phyloP scores from a whole-genome alignment of 2,888 invertebrate species.

The Bugulina stolonifera region DNA sequence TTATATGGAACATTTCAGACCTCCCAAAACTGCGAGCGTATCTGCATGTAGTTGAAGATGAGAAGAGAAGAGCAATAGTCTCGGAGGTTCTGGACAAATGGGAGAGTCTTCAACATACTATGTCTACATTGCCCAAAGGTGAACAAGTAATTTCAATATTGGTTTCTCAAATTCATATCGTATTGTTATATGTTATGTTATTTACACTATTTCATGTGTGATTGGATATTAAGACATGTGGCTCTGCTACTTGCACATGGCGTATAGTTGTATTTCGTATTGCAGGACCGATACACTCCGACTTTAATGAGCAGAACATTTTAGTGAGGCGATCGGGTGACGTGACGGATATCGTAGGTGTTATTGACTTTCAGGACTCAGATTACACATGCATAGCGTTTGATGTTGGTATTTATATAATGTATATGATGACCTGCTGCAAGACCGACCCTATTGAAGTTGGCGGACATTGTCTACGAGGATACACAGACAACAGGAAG shows the following conservation, averaged over 20 bases:
- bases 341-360: background rate
- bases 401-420: slow-evolving; percentile 7
- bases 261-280: background rate
- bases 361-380: slow-evolving; percentile 16
- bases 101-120: background rate
- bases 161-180: too few relatives aligned
- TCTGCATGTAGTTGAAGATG: background rate
- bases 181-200: too few relatives aligned
- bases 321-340: background rate
- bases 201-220: too few relatives aligned
- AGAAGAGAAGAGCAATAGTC: background rate
- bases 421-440: background rate
- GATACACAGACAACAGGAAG: background rate
- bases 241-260: background rate
- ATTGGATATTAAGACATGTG: background rate
- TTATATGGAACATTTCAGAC: background rate
- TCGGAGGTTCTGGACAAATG: background rate
- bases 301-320: slow-evolving; percentile 22
- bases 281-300: background rate
- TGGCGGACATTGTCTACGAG: slow-evolving; percentile 13
- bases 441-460: background rate
- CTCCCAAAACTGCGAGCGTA: background rate
- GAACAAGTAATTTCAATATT: too few relatives aligned
- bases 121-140: background rate
- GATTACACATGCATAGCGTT: background rate